Percentiles rank a stretch among this genome's conserved stretches.
Conservation (phyloP, 2,113 vertebrate species). For the Mustela lutreola region DNA sequence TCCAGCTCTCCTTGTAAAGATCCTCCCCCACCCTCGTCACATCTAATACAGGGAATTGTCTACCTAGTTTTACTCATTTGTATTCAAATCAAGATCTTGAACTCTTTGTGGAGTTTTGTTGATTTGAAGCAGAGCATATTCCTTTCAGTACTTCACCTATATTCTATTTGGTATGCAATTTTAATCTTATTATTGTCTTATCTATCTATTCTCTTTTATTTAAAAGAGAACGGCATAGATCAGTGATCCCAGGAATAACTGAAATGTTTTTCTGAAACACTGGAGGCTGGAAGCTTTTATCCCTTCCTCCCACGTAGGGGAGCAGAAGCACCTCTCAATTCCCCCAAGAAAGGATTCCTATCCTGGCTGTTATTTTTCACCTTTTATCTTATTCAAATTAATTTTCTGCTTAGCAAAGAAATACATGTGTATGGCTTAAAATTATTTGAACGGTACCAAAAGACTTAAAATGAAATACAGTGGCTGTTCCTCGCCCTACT, state of each 20-base stretch:
- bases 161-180: conserved; percentile 55
- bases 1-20: neutral
- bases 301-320: neutral
- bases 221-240: conserved; percentile 49
- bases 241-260: conserved; percentile 43
- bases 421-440: conserved; percentile 26
- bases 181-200: conserved; percentile 70
- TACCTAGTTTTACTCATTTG: conserved; percentile 42
- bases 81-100: conserved; percentile 58
- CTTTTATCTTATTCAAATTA: conserved; percentile 70
- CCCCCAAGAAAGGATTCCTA: conserved; percentile 1
- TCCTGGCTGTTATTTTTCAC: conserved; percentile 7
- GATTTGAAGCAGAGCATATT: conserved; percentile 53
- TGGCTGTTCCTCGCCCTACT: neutral
- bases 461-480: conserved; percentile 4
- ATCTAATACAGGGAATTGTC: neutral
- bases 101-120: conserved; percentile 48
- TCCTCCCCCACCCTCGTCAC: neutral
- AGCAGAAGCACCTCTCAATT: neutral
- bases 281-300: conserved; percentile 46
- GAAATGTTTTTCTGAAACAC: conserved; percentile 45
- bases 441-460: conserved; percentile 7
- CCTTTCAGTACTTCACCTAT: conserved; percentile 64
- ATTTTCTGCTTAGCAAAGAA: conserved; percentile 64
- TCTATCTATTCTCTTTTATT: conserved; percentile 61